These are phyloP conservation scores for Drosophila bocqueti DNA, from an alignment of 1,140 invertebrate species.

Conservation along the genomic window DNA sequence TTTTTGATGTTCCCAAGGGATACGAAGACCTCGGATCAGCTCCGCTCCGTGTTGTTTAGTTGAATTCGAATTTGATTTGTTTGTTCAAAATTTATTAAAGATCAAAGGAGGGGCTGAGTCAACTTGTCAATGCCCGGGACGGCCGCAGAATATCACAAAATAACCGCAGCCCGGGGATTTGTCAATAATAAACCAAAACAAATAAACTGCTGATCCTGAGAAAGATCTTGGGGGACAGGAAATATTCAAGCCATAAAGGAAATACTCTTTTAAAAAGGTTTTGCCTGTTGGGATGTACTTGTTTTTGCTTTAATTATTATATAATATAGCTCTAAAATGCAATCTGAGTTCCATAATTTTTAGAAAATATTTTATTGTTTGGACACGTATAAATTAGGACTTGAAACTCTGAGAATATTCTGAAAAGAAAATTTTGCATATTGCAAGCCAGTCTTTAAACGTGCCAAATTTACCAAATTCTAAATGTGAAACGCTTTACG, in stretches of 20 bases:
- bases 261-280: conserved; percentile 1
- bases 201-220: conserved; percentile 54
- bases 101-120: conserved; percentile 72
- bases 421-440: too few relatives aligned
- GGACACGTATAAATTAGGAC: too few relatives aligned
- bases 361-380: background rate
- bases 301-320: background rate
- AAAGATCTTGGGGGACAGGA: conserved; percentile 15
- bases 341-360: background rate
- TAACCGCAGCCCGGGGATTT: conserved; percentile 43
- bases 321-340: background rate
- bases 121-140: conserved; percentile 48
- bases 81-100: conserved; percentile 78
- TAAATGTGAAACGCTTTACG: too few relatives aligned
- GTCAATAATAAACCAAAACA: conserved; percentile 68
- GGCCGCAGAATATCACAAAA: conserved; percentile 37
- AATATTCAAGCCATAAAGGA: background rate
- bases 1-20: conserved; percentile 38
- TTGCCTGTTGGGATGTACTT: background rate
- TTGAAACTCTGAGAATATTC: too few relatives aligned
- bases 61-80: conserved; percentile 76
- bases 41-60: conserved; percentile 58
- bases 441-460: too few relatives aligned
- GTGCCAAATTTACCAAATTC: too few relatives aligned
- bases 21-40: conserved; percentile 15